Conservation (phyloP, 2,888 invertebrate species). For the Amphipoea oculea region DNA sequence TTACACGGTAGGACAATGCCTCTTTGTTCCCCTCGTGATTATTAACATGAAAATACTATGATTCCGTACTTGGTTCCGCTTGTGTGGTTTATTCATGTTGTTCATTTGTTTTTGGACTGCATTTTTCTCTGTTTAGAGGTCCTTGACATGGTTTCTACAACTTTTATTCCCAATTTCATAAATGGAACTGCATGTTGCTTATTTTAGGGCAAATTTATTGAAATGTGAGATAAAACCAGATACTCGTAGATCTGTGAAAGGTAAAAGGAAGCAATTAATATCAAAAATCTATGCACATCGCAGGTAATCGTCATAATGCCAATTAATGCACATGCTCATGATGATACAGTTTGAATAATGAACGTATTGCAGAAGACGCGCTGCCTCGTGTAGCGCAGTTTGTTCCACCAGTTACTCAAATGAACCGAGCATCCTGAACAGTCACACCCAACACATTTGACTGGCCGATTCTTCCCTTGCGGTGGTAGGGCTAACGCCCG, state of each 20-base stretch:
- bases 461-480: no score
- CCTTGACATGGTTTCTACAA: no score
- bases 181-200: neutral
- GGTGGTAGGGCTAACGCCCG: no score
- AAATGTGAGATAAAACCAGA: neutral
- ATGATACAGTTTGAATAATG: neutral
- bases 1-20: conserved; percentile 79
- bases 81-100: conserved; percentile 33
- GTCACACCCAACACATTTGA: no score
- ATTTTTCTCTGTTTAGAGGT: neutral
- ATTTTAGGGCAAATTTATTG: neutral
- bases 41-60: conserved; percentile 76
- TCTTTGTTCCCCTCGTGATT: conserved; percentile 78
- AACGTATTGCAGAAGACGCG: neutral
- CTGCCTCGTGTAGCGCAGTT: no score
- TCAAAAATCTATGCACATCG: neutral
- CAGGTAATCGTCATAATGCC: neutral
- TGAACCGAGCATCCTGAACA: no score
- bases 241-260: neutral
- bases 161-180: neutral
- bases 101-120: conserved; percentile 26
- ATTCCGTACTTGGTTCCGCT: conserved; percentile 53
- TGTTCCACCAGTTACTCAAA: no score
- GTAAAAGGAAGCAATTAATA: neutral
- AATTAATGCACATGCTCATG: no score